These are phyloP conservation scores for Melanotaenia duboulayi DNA, from an alignment of 2,113 vertebrate genomes.

Conservation along the genomic window DNA sequence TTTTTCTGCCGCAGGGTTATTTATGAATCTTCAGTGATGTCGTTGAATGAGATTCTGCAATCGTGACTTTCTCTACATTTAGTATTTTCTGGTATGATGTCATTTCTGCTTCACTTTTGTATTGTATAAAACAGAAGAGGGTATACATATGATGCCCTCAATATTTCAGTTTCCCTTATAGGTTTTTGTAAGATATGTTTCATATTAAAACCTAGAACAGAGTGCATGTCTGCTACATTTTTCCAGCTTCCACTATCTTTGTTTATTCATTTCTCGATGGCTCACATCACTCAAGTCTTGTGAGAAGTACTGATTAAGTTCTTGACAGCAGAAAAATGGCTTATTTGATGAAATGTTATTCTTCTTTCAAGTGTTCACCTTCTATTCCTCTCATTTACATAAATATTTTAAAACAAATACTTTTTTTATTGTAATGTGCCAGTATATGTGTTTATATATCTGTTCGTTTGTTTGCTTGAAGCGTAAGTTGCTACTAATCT, in stretches of 20 bases:
- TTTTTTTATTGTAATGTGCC: constrained; percentile 31
- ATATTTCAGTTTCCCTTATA: constrained; percentile 14
- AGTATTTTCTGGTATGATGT: neutral
- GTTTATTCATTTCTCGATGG: constrained; percentile 37
- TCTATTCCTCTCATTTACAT: neutral
- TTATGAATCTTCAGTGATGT: constrained; percentile 85
- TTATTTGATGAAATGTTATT: neutral
- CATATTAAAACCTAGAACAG: constrained; percentile 24
- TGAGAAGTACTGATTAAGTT: constrained; percentile 15
- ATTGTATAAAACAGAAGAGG: neutral
- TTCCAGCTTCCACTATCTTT: constrained; percentile 15
- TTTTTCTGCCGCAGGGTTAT: constrained; percentile 80
- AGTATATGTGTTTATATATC: constrained; percentile 27
- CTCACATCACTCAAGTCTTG: constrained; percentile 7
- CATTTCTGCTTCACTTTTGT: neutral
- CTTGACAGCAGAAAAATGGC: neutral
- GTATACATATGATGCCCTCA: neutral
- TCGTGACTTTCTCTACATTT: constrained; percentile 11
- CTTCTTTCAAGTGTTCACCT: neutral
- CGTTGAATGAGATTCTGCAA: constrained; percentile 85
- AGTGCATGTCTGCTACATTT: neutral
- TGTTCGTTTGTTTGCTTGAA: constrained; percentile 18
- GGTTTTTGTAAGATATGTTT: neutral
- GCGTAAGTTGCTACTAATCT: constrained; percentile 1
- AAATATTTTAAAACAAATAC: neutral